Base-by-base conservation (phyloP, 2,797 vertebrate species). In the Darevskia nairensis region DNA sequence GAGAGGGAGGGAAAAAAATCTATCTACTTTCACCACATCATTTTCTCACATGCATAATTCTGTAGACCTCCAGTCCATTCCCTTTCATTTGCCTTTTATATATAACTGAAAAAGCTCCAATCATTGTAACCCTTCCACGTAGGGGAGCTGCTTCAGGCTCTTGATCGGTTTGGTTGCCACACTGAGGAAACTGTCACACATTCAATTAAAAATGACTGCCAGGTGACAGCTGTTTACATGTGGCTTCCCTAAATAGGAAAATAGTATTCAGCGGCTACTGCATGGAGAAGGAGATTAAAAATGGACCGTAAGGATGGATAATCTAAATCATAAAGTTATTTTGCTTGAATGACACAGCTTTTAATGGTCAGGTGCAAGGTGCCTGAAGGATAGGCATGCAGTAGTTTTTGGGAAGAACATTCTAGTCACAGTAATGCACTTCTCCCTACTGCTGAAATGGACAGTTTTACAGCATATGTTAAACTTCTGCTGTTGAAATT, bases 381-480 rank as follows among this genome's bases (percentile, higher is more conserved):
- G n/a, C 55, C 35, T 61, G 32, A 59, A 77, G 41, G 29, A 46
- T 13, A 82, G 13, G 8, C 41, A 79, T 79, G 32, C 44, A 87
- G 39, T 64, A 50, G 39, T 79, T 79, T 69, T 69, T 13, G 35
- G 64, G 44, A 44, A 19, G 41, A 4, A 71, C n/a, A 41, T 23
- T 29, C 46, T 15, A 79, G 32, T 8, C 61, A 50, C 21, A 68
- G 35, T 39, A 39, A 39, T 6, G 10, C 23, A 35, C 59, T 78
- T 78, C 8, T 8, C 46, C 13, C 6, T 72, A 10, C 68, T 3
- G 4, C 72, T 41, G 35, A 59, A 59, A 72, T 46, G 29, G 25
- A 19, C 66, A 87, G 44, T 88, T 35, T 86, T 68, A 66, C 72
- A 82, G 39, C 41, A 25, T 29, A 82, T 46, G 7, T 66, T 80